These are phyloP conservation scores for Lycaon pictus DNA, from an alignment of 2,113 vertebrate species.

Conservation along the genomic window DNA sequence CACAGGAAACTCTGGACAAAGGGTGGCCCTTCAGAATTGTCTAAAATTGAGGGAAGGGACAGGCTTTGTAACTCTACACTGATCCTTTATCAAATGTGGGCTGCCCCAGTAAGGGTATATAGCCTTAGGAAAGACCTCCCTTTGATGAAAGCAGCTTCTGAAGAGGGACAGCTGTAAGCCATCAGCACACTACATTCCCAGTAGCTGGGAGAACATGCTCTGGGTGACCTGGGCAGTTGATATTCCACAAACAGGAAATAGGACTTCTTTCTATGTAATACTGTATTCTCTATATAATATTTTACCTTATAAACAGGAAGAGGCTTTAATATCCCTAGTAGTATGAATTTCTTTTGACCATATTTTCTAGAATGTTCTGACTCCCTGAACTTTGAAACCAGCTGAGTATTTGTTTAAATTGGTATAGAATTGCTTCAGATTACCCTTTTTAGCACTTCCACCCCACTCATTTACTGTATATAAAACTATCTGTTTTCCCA, in stretches of 20 bases:
- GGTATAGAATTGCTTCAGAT: neutral
- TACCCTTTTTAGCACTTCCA: neutral
- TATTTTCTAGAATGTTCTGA: constrained; percentile 27
- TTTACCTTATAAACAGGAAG: neutral
- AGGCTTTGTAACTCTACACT: neutral
- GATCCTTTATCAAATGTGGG: neutral
- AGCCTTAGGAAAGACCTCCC: neutral
- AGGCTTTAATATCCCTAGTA: neutral
- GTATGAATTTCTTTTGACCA: neutral
- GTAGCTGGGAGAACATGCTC: neutral
- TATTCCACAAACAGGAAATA: neutral
- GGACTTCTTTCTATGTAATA: neutral
- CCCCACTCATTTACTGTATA: neutral
- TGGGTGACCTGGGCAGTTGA: neutral
- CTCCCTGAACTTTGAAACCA: neutral
- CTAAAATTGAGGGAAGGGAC: neutral
- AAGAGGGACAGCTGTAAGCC: neutral
- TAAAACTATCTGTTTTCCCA: neutral
- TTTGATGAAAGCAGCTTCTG: neutral
- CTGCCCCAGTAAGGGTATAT: neutral
- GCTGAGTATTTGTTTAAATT: neutral
- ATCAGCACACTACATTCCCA: neutral
- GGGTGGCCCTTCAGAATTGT: neutral
- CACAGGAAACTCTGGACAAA: neutral
- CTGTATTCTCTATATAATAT: neutral